These are phyloP conservation scores for Meloidogyne floridensis DNA, from an alignment of 1,140 invertebrate genomes.

Conservation along the genomic window DNA sequence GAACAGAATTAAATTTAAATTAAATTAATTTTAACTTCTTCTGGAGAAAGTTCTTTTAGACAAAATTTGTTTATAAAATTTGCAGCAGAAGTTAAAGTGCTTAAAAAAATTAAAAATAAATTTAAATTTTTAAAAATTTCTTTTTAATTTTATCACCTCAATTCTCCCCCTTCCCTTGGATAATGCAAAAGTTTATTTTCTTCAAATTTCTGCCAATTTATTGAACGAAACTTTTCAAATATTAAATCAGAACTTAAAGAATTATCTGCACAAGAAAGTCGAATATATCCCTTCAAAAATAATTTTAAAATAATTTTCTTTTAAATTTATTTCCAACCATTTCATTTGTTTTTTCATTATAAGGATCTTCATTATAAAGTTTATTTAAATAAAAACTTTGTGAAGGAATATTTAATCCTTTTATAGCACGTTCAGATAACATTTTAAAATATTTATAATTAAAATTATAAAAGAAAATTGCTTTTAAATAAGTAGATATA, in stretches of 20 bases:
- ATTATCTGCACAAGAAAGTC: slow-evolving; percentile 49
- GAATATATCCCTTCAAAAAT: slow-evolving; percentile 46
- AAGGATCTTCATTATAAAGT: slow-evolving; percentile 43
- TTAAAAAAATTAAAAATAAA: slow-evolving; percentile 16
- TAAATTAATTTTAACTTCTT: neutral
- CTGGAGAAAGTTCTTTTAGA: slow-evolving; percentile 8
- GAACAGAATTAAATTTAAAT: neutral
- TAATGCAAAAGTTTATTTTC: slow-evolving; percentile 44
- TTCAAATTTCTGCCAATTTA: slow-evolving; percentile 49
- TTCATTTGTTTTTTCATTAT: slow-evolving; percentile 25
- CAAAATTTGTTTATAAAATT: slow-evolving; percentile 49
- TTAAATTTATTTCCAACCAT: slow-evolving; percentile 10
- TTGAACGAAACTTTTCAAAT: slow-evolving; percentile 42
- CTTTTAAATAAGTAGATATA: too few relatives aligned
- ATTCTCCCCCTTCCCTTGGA: slow-evolving; percentile 43
- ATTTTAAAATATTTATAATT: slow-evolving; percentile 13
- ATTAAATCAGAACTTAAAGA: slow-evolving; percentile 42
- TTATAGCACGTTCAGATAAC: slow-evolving; percentile 48
- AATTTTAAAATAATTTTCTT: neutral
- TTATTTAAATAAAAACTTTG: slow-evolving; percentile 44
- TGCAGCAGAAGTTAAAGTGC: slow-evolving; percentile 41
- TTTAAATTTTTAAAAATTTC: neutral
- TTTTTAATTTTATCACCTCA: slow-evolving; percentile 26
- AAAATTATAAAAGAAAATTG: too few relatives aligned
- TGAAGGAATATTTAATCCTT: slow-evolving; percentile 44